Conservation (phyloP, 2,797 vertebrate genomes). For the Geotrypetes seraphini region DNA sequence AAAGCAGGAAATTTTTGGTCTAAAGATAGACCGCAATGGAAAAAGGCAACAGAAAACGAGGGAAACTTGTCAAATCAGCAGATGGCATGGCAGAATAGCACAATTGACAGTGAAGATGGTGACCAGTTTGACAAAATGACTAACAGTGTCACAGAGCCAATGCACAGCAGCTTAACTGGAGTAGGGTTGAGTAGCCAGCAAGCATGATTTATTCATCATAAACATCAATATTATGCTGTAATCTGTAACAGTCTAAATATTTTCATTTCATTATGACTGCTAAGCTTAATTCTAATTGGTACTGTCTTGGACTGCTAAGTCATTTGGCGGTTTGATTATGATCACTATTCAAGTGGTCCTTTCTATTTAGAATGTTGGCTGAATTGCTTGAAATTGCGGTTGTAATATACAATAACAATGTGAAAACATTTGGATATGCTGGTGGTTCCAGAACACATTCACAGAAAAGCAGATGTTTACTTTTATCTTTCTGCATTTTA, state of each 20-base stretch:
- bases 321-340: neutral
- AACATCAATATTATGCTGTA: neutral
- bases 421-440: constrained; percentile 38
- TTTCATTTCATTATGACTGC: constrained; percentile 25
- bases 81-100: constrained; percentile 71
- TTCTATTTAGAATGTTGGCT: constrained; percentile 23
- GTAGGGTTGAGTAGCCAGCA: constrained; percentile 82
- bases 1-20: constrained; percentile 71
- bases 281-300: constrained; percentile 28
- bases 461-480: constrained; percentile 48
- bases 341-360: constrained; percentile 4
- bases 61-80: constrained; percentile 56
- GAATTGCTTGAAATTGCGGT: constrained; percentile 27
- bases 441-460: constrained; percentile 47
- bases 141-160: constrained; percentile 52
- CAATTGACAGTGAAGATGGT: constrained; percentile 67
- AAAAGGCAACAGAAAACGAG: constrained; percentile 46
- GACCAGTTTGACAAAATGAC: constrained; percentile 58
- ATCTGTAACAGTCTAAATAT: constrained; percentile 8
- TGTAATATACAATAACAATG: constrained; percentile 46
- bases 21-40: constrained; percentile 68
- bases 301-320: constrained; percentile 30
- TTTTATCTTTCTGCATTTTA: constrained; percentile 45
- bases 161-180: constrained; percentile 55
- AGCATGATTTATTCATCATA: constrained; percentile 44